Percentiles rank a stretch among this genome's conserved stretches.
These are phyloP conservation scores for Euura saliciscinereae DNA, from an alignment of 1,140 invertebrate species.

Conservation along the genomic window DNA sequence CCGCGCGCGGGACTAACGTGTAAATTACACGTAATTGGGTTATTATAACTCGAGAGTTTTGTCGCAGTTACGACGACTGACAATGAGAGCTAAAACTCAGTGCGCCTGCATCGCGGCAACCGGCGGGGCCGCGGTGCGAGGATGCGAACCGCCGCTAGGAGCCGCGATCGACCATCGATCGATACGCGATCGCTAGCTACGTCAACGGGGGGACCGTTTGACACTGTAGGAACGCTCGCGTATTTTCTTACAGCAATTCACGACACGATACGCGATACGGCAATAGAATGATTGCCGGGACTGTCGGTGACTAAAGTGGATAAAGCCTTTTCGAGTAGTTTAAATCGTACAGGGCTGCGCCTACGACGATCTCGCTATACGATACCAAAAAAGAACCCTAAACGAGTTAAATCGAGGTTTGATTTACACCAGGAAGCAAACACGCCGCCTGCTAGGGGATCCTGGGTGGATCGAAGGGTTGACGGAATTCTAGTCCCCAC, in stretches of 20 bases:
- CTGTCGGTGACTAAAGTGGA: slow-evolving; percentile 53
- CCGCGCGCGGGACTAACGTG: slow-evolving; percentile 22
- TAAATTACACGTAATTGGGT: slow-evolving; percentile 51
- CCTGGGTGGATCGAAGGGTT: too few relatives aligned
- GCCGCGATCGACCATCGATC: neutral
- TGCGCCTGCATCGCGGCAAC: too few relatives aligned
- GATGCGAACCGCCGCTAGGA: neutral
- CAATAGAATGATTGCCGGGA: slow-evolving; percentile 56
- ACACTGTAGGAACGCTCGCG: slow-evolving; percentile 35
- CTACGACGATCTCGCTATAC: slow-evolving; percentile 18
- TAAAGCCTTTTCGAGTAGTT: slow-evolving; percentile 55
- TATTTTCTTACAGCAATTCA: slow-evolving; percentile 55
- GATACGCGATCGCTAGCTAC: neutral
- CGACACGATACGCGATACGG: slow-evolving; percentile 44
- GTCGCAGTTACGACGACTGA: neutral
- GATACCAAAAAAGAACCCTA: neutral
- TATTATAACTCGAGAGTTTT: slow-evolving; percentile 38
- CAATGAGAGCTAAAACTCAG: neutral
- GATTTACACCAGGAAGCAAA: too few relatives aligned
- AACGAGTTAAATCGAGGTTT: too few relatives aligned
- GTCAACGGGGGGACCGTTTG: slow-evolving; percentile 12
- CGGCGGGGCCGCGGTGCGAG: too few relatives aligned
- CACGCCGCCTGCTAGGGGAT: too few relatives aligned
- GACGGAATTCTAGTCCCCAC: neutral
- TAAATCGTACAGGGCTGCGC: slow-evolving; percentile 43